Base-by-base conservation (phyloP, 2,888 invertebrate genomes). In the Emmelina monodactyla region DNA sequence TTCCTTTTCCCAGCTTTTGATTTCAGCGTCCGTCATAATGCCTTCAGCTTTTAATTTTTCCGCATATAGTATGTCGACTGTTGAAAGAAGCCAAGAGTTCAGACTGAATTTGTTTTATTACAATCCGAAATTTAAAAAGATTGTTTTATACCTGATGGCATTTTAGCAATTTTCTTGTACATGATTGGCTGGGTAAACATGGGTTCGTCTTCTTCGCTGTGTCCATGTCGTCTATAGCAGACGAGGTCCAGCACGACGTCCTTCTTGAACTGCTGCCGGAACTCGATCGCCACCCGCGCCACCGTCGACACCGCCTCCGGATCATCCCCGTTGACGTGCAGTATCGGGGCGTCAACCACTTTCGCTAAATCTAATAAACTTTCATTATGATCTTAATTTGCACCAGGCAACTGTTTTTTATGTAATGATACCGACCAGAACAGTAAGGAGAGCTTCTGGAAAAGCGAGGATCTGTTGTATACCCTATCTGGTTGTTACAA, bases 291-390 rank as follows among this genome's bases (percentile, higher is more conserved):
- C 12, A 96, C 84, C 51, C 89, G 89, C 50, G 91, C 92, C 10
- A 91, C 94, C 61, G 92, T 89, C 57, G 92, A 86, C 28, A 94
- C 94, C 10, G 94, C 93, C 58, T 96, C 96, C 0, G 94, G 91
- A 67, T 96, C 93, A 62, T 97, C 95, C 9, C 88, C 92, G 62
- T 97, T 97, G 13, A 97, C 97, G 66, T 97, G 97, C 75, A 97
- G 88, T 42, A 97, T 91, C 0, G 97, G 97, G 9, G 94, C 93
- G 55, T 93, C 91, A 10, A 94, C 91, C 33, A 92, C 91, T 49
- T 94, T 88, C 1, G 93, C 95, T 33, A 96, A 90, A 66, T 97
- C 85, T 72, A 49, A n/a, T n/a, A n/a, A n/a, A n/a, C n/a, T n/a
- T n/a, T n/a, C n/a, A n/a, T n/a, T n/a, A n/a, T n/a, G n/a, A n/a